Percentiles rank a stretch among this genome's conserved stretches.
Evolutionary conservation across 2,797 vertebrate species (phyloP).

Genomic region (Lutjanus argentimaculatus): DNA sequence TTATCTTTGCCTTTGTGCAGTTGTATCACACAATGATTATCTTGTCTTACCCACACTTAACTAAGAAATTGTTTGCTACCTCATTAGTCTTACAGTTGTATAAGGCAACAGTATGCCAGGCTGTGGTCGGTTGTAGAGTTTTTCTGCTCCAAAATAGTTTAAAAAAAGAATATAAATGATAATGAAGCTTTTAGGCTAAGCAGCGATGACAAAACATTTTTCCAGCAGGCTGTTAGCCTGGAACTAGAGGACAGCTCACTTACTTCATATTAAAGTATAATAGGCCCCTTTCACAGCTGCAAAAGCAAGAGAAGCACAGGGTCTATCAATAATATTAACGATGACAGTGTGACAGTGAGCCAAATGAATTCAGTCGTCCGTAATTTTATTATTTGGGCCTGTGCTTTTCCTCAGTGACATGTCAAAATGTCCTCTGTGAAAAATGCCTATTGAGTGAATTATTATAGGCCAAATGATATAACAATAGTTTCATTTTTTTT

Average conservation of each 20-base stretch:
- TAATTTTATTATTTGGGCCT: not conserved
- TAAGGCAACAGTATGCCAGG: not conserved
- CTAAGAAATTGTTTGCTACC: no score
- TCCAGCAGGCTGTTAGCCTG: not conserved
- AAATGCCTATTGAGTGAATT: not conserved
- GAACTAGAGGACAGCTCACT: not conserved
- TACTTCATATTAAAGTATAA: not conserved
- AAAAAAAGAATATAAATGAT: not conserved
- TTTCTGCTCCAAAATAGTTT: not conserved
- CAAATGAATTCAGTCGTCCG: not conserved
- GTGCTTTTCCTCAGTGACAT: slow-evolving; percentile 3
- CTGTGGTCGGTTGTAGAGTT: not conserved
- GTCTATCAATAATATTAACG: not conserved
- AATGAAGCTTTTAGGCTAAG: not conserved
- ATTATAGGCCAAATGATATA: not conserved
- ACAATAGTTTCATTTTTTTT: not conserved
- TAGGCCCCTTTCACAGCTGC: not conserved
- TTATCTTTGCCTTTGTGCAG: not conserved
- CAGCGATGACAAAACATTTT: not conserved
- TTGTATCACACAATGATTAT: no score
- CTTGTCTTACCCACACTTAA: no score
- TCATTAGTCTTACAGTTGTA: not conserved
- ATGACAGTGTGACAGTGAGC: not conserved
- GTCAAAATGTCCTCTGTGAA: not conserved
- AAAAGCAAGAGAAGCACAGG: not conserved